Evolutionary conservation across 2,888 invertebrate genomes (phyloP).

Genomic region (Ametastegia equiseti): DNA sequence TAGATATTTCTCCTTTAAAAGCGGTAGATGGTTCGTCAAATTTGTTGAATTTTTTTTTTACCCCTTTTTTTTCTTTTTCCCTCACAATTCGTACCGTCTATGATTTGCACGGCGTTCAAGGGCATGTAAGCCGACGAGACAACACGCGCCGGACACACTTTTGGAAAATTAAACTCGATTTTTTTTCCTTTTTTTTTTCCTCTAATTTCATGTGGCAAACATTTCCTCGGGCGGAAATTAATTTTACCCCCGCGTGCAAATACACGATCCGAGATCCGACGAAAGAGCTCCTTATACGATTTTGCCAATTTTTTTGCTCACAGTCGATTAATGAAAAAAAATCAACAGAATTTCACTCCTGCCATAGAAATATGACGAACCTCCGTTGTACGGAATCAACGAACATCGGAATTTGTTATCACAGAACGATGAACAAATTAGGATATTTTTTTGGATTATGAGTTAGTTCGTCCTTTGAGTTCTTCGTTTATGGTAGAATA

Average conservation of each 20-base stretch:
- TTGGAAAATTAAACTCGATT: neutral
- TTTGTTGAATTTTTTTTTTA: neutral
- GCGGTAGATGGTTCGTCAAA: neutral
- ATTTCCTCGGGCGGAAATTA: conserved; percentile 32
- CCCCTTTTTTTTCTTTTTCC: neutral
- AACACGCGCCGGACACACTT: neutral
- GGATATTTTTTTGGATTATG: too few relatives aligned
- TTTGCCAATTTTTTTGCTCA: conserved; percentile 6
- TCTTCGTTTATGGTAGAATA: too few relatives aligned
- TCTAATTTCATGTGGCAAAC: conserved; percentile 11
- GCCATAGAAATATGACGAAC: too few relatives aligned
- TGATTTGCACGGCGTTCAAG: conserved; percentile 2
- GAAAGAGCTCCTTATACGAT: neutral
- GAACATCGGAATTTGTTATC: too few relatives aligned
- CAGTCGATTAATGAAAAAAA: too few relatives aligned
- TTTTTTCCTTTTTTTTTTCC: neutral
- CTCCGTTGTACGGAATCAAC: too few relatives aligned
- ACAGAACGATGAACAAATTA: too few relatives aligned
- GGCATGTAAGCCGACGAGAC: neutral
- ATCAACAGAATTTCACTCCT: too few relatives aligned
- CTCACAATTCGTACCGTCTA: neutral
- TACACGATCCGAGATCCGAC: too few relatives aligned
- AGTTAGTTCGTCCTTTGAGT: too few relatives aligned
- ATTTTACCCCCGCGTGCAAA: neutral
- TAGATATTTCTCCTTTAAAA: neutral